These are phyloP conservation scores for Malthinus seriepunctatus DNA, from an alignment of 2,888 invertebrate species.

Conservation along the genomic window DNA sequence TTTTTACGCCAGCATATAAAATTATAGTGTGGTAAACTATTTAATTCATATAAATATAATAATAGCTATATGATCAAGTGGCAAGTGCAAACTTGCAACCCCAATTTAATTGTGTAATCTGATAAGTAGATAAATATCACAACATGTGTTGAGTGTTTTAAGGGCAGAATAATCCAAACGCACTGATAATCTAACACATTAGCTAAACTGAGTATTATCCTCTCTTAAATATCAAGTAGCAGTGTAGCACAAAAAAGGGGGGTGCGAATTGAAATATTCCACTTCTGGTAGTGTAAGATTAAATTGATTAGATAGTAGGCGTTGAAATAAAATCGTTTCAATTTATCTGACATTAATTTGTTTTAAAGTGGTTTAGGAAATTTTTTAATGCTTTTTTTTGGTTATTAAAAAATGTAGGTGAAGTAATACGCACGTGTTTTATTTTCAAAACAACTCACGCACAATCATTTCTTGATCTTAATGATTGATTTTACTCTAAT, in stretches of 20 bases:
- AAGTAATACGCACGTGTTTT: too few relatives aligned
- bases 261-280: constrained; percentile 15
- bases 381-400: too few relatives aligned
- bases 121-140: constrained; percentile 46
- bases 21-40: too few relatives aligned
- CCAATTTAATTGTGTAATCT: constrained; percentile 28
- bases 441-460: too few relatives aligned
- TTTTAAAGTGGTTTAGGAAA: too few relatives aligned
- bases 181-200: constrained; percentile 38
- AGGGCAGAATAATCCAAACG: constrained; percentile 30
- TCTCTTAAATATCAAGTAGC: constrained; percentile 23
- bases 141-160: constrained; percentile 48
- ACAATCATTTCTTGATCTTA: too few relatives aligned
- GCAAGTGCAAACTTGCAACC: constrained; percentile 22
- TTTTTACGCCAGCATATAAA: too few relatives aligned
- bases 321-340: constrained; percentile 31
- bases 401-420: too few relatives aligned
- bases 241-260: too few relatives aligned
- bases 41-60: too few relatives aligned
- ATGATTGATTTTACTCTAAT: too few relatives aligned
- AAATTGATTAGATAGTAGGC: constrained; percentile 36
- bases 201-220: constrained; percentile 33
- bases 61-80: neutral
- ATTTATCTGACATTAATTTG: too few relatives aligned
- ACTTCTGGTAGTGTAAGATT: constrained; percentile 21